phyloP scores from a whole-genome alignment of 53 echinoderm and acorn worm genomes.

The Paracentrotus lividus region DNA sequence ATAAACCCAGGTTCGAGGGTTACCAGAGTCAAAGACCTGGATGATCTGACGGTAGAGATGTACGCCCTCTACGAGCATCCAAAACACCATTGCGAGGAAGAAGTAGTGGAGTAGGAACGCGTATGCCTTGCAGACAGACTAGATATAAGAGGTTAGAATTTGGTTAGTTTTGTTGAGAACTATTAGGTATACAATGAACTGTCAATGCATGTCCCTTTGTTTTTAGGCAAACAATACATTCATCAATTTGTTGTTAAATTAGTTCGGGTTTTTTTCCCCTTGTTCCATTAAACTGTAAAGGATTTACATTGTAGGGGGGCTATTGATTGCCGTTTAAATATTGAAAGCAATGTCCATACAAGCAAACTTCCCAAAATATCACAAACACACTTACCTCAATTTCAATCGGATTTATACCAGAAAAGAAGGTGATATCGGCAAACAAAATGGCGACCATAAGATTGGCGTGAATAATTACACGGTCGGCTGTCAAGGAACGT shows the following conservation, averaged over 20 bases:
- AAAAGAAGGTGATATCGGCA: constrained; percentile 62
- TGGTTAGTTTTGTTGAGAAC: too few relatives aligned
- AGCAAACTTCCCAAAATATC: too few relatives aligned
- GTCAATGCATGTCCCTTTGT: too few relatives aligned
- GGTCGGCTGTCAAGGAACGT: constrained; percentile 74
- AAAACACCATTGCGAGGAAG: not conserved
- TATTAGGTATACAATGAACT: too few relatives aligned
- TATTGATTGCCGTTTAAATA: too few relatives aligned
- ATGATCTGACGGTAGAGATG: constrained; percentile 68
- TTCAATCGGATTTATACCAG: not conserved
- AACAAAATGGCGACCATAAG: constrained; percentile 73
- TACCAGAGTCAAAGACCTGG: constrained; percentile 40
- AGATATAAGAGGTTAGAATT: too few relatives aligned
- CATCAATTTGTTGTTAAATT: too few relatives aligned
- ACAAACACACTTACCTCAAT: not conserved
- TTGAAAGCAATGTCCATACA: too few relatives aligned
- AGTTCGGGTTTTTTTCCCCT: too few relatives aligned
- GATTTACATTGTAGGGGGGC: too few relatives aligned
- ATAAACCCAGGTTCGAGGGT: constrained; percentile 45
- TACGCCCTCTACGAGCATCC: constrained; percentile 64
- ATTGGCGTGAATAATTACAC: constrained; percentile 76
- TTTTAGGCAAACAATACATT: too few relatives aligned
- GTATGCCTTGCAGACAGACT: constrained; percentile 27
- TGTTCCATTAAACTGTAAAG: too few relatives aligned
- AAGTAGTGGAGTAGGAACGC: constrained; percentile 25